Evolutionary conservation across 2,797 vertebrate genomes (phyloP).

Genomic region (Amazona ochrocephala): DNA sequence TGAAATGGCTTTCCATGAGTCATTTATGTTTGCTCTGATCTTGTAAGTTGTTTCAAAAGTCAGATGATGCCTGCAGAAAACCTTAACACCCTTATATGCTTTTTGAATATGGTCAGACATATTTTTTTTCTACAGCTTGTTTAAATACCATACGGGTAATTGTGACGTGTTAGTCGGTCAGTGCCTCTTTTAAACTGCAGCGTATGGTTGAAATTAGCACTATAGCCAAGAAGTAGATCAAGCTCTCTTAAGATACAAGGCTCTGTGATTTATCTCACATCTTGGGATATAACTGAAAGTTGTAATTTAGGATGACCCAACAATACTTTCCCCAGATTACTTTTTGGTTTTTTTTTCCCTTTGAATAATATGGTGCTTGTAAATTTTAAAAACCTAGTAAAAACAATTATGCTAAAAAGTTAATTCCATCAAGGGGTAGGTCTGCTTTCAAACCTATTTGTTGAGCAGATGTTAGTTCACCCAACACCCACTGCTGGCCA

Average conservation of each 20-base stretch:
- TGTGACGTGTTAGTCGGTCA: slow-evolving; percentile 53
- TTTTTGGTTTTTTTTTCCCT: not conserved
- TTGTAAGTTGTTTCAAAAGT: slow-evolving; percentile 50
- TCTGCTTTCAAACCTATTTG: not conserved
- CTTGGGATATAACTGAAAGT: not conserved
- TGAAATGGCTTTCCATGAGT: slow-evolving; percentile 26
- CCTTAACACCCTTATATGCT: slow-evolving; percentile 15
- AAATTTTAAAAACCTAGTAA: not conserved
- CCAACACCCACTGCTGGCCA: not conserved
- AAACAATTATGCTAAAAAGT: not conserved
- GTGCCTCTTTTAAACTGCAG: slow-evolving; percentile 10
- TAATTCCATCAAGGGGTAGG: not conserved
- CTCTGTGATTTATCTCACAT: not conserved
- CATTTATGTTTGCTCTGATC: slow-evolving; percentile 46
- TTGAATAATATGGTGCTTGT: not conserved
- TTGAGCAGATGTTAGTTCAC: not conserved
- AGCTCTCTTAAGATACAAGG: slow-evolving; percentile 32
- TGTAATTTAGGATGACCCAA: not conserved
- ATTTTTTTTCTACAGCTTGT: slow-evolving; percentile 3
- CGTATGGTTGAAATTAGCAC: slow-evolving; percentile 48
- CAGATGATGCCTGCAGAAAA: slow-evolving; percentile 39
- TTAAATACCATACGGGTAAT: slow-evolving; percentile 60
- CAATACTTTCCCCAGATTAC: not conserved
- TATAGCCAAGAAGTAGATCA: not conserved
- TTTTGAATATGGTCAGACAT: slow-evolving; percentile 27